phyloP scores from a whole-genome alignment of 2,797 vertebrate genomes.

The Manis pentadactyla region DNA sequence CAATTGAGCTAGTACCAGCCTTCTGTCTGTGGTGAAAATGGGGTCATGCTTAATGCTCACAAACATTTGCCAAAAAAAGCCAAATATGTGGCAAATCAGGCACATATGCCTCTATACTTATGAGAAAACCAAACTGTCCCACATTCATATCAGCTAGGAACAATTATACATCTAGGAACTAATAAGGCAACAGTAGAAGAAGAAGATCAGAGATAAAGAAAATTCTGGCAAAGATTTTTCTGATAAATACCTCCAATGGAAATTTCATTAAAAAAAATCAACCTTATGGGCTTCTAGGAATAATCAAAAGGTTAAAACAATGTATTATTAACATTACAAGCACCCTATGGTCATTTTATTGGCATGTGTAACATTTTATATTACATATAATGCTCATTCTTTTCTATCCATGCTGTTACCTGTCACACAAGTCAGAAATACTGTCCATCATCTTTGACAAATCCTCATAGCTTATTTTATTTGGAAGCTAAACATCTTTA shows the following conservation, averaged over 20 bases:
- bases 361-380: background rate
- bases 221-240: constrained; percentile 18
- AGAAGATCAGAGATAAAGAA: background rate
- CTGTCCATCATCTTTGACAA: background rate
- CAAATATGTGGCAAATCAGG: background rate
- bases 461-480: background rate
- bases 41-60: background rate
- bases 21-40: constrained; percentile 3
- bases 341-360: background rate
- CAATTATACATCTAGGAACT: background rate
- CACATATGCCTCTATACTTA: background rate
- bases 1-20: background rate
- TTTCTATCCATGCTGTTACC: background rate
- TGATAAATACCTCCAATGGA: background rate
- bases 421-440: constrained; percentile 46
- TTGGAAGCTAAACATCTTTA: background rate
- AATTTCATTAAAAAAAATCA: background rate
- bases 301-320: constrained; percentile 25
- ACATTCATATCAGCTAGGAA: background rate
- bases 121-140: background rate
- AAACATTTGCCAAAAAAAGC: background rate
- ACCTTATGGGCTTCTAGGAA: background rate
- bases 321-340: background rate
- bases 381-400: background rate
- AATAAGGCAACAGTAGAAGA: background rate